Percentiles rank a stretch among this genome's conserved stretches.
Evolutionary conservation across 2,888 invertebrate genomes (phyloP).

Genomic region (Hypomecis punctinalis): DNA sequence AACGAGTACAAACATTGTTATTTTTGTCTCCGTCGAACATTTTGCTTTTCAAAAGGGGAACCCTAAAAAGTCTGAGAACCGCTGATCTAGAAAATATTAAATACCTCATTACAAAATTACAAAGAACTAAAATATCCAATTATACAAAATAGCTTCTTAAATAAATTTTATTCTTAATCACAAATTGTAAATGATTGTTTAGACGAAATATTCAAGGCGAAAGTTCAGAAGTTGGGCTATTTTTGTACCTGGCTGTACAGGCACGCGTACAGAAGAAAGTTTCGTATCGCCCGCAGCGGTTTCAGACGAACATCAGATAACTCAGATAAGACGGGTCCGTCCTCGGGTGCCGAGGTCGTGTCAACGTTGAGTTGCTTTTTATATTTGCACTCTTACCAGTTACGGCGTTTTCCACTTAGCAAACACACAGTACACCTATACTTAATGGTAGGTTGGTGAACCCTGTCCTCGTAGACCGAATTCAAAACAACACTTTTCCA

Average conservation of each 20-base stretch:
- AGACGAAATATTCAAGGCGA: not conserved
- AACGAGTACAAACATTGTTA: no score
- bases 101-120: no score
- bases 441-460: no score
- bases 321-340: constrained; percentile 2
- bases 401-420: not conserved
- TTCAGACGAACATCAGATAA: constrained; percentile 16
- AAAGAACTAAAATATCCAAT: no score
- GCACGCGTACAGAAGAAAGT: constrained; percentile 5
- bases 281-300: constrained; percentile 9
- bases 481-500: no score
- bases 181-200: not conserved
- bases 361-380: constrained; percentile 10
- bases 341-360: constrained; percentile 5
- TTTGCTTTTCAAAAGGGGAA: no score
- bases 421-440: not conserved
- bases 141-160: no score
- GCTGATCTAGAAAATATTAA: no score
- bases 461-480: no score
- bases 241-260: not conserved
- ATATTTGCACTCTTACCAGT: not conserved
- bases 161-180: not conserved
- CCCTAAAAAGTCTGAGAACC: no score
- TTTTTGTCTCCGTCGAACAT: no score
- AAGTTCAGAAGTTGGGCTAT: not conserved